These are phyloP conservation scores for Coryphaenoides rupestris DNA, from an alignment of 2,113 vertebrate genomes.

Conservation along the genomic window DNA sequence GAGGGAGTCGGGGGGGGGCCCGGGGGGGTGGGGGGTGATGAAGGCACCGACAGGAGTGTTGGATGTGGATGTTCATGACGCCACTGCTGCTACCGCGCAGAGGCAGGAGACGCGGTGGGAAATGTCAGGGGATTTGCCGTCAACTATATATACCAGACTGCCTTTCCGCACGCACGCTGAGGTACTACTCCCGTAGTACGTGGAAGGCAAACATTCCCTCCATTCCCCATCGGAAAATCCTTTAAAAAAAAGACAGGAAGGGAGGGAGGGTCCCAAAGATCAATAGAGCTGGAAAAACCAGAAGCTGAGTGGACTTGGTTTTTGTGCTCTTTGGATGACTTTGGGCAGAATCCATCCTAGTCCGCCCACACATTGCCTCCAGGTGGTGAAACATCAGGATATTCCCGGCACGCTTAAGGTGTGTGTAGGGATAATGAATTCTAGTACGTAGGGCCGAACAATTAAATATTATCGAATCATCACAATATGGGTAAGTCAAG, in stretches of 20 bases:
- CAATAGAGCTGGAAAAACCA: not conserved
- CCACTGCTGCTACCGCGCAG: constrained; percentile 44
- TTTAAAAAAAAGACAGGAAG: not conserved
- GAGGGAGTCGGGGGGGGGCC: no score
- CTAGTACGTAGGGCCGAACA: no score
- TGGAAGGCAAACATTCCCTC: constrained; percentile 2
- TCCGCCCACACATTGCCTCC: no score
- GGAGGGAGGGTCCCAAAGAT: not conserved
- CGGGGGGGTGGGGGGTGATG: constrained; percentile 28
- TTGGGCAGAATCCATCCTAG: no score
- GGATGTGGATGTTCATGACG: constrained; percentile 43
- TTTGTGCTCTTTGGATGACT: no score
- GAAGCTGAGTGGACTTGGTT: no score
- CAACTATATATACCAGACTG: constrained; percentile 11
- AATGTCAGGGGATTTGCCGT: constrained; percentile 33
- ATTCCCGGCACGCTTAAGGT: no score
- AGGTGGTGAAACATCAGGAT: no score
- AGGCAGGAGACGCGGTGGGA: no score
- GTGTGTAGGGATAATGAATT: no score
- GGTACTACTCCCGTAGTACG: constrained; percentile 21
- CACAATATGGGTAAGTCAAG: no score
- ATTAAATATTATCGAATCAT: no score
- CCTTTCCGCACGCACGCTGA: not conserved
- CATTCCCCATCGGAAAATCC: constrained; percentile 10
- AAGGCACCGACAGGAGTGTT: constrained; percentile 34